Percentiles rank a stretch among this genome's conserved stretches.
Evolutionary conservation across 2,888 invertebrate genomes (phyloP).

Genomic region (Watsonalla cultraria): DNA sequence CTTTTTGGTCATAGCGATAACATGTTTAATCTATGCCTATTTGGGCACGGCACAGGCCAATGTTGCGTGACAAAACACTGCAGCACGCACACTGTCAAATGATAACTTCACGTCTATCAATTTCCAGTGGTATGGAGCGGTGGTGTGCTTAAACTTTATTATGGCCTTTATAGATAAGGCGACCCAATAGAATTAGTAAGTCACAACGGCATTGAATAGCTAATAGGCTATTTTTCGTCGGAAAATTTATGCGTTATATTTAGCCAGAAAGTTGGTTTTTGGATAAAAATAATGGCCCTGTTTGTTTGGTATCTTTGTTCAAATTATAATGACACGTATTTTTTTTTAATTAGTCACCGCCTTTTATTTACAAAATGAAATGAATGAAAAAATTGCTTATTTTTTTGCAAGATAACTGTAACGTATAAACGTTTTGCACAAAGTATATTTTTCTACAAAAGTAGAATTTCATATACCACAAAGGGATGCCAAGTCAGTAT

Average conservation of each 20-base stretch:
- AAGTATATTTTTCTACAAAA: no score
- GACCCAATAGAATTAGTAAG: constrained; percentile 48
- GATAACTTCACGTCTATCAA: constrained; percentile 77
- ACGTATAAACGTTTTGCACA: no score
- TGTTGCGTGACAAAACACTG: constrained; percentile 64
- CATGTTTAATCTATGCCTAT: constrained; percentile 39
- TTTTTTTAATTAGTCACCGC: no score
- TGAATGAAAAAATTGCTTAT: no score
- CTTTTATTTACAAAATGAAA: no score
- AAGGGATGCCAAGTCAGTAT: no score
- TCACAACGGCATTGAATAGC: constrained; percentile 33
- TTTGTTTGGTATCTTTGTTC: no score
- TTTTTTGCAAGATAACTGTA: no score
- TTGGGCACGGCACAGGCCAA: constrained; percentile 49
- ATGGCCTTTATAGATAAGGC: constrained; percentile 59
- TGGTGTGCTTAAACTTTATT: constrained; percentile 50
- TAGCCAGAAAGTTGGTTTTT: constrained; percentile 10
- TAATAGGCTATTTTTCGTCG: constrained; percentile 32
- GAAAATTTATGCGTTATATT: constrained; percentile 19
- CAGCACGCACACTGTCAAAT: constrained; percentile 76
- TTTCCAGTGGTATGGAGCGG: constrained; percentile 65
- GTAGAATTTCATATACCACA: no score
- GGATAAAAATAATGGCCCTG: background rate
- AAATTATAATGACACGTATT: no score
- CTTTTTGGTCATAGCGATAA: background rate